Base-by-base conservation (phyloP, 2,797 vertebrate genomes). In the Lycodopsis pacificus region DNA sequence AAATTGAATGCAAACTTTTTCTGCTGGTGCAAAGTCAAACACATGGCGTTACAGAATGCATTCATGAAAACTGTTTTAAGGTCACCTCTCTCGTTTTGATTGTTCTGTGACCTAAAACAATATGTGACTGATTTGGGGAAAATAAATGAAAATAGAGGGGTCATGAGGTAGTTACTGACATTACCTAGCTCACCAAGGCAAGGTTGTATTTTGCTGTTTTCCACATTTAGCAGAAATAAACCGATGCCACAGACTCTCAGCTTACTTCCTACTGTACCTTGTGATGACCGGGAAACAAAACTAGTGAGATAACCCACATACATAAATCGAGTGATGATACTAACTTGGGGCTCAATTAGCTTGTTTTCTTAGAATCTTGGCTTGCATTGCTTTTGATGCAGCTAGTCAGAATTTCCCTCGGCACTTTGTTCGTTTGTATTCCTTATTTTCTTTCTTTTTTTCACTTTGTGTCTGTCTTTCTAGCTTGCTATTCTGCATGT, bases 401-500 rank as follows among this genome's bases (percentile, higher is more conserved):
- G 48, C 62, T 44, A 4, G 36, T 76, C 42, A 36, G n/a, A 66
- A n/a, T 63, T 67, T 56, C 22, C 36, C 38, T 30, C 14, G 5
- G 9, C 25, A 36, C 25, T 76, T 65, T 34, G 13, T 40, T 68
- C 44, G 63, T 44, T 59, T 25, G 3, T 78, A 63, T 71, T 48
- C 53, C 56, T 57, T 58, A n/a, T 46, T 32, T 38, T 14, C 53
- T 34, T 42, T n/a, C 7, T 38, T 27, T 63, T 20, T 36, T 36
- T 6, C 3, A 57, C 17, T 8, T 48, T 34, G 59, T 59, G 20
- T 63, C 51, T 65, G 22, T 75, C 72, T 88, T 71, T 80, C 44
- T 80, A 63, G 69, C 44, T 61, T 22, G 57, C 71, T 84, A 11
- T 80, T 66, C 79, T 88, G 82, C 92, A 85, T 90, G 92, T 93